Percentiles rank a stretch among this genome's conserved stretches.
These are phyloP conservation scores for Scaptomyza polygonia DNA, from an alignment of 2,888 invertebrate genomes.

Conservation along the genomic window DNA sequence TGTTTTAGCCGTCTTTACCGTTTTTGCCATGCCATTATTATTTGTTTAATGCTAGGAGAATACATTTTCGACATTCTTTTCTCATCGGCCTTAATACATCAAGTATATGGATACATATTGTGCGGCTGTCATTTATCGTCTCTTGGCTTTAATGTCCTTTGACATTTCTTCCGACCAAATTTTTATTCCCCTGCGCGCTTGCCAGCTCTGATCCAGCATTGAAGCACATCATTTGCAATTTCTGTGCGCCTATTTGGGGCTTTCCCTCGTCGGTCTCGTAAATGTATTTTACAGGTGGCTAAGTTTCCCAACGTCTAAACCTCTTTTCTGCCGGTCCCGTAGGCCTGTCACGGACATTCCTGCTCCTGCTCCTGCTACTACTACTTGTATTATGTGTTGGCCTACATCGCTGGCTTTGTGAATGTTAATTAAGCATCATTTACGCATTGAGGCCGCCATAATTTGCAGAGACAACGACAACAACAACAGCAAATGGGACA, in stretches of 20 bases:
- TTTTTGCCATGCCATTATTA: background rate
- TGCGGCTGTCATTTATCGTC: slow-evolving; percentile 47
- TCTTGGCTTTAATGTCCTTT: slow-evolving; percentile 49
- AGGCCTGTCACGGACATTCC: slow-evolving; percentile 33
- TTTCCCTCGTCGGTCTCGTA: slow-evolving; percentile 1
- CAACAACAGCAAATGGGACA: slow-evolving; percentile 31
- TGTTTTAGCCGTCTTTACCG: background rate
- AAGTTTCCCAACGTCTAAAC: background rate
- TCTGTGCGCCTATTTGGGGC: slow-evolving; percentile 60
- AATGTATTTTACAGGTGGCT: slow-evolving; percentile 3
- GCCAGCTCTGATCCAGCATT: slow-evolving; percentile 14
- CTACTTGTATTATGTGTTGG: background rate
- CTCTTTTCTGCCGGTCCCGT: background rate
- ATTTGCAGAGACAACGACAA: slow-evolving; percentile 65
- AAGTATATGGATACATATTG: slow-evolving; percentile 26
- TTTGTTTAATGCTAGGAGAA: slow-evolving; percentile 1
- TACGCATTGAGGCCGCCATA: slow-evolving; percentile 77
- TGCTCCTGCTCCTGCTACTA: background rate
- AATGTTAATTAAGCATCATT: slow-evolving; percentile 78
- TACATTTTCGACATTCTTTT: slow-evolving; percentile 15
- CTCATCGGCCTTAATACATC: slow-evolving; percentile 29
- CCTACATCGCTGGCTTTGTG: slow-evolving; percentile 50
- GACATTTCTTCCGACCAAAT: slow-evolving; percentile 4
- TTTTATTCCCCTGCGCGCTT: background rate
- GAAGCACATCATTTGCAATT: slow-evolving; percentile 71